phyloP scores from a whole-genome alignment of 2,113 vertebrate species.

The Sula dactylatra region DNA sequence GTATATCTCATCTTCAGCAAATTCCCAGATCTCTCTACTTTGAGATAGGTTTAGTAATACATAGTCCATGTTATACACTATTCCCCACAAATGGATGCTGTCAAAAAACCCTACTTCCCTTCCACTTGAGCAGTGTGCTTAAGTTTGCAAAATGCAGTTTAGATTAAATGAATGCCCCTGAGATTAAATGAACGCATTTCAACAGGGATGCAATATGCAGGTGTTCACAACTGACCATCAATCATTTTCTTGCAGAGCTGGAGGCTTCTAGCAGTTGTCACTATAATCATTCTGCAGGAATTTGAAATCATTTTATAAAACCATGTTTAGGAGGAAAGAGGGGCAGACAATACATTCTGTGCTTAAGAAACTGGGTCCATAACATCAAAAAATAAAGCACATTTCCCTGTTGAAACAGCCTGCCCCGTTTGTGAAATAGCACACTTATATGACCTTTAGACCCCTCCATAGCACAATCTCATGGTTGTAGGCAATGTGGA shows the following conservation, averaged over 20 bases:
- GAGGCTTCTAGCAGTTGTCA: not conserved
- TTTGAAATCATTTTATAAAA: conserved; percentile 19
- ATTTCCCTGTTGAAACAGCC: not conserved
- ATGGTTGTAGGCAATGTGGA: fast-evolving
- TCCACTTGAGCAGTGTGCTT: not conserved
- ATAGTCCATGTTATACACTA: not conserved
- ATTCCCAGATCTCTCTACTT: not conserved
- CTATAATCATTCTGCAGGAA: not conserved
- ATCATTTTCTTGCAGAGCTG: conserved; percentile 22
- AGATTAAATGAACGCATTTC: conserved; percentile 15
- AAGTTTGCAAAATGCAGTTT: conserved; percentile 24
- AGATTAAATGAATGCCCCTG: conserved; percentile 24
- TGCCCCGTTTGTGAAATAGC: not conserved
- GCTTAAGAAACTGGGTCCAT: not conserved
- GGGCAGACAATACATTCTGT: not conserved
- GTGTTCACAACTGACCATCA: conserved; percentile 17
- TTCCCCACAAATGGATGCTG: not conserved
- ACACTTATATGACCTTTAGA: not conserved
- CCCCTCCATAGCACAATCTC: not conserved
- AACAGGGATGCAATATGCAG: not conserved
- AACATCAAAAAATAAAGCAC: not conserved
- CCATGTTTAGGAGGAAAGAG: not conserved
- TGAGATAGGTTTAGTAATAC: not conserved
- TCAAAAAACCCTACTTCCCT: not conserved
- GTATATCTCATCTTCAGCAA: not conserved